Base-by-base conservation (phyloP, 2,113 vertebrate species). In the Herpetotheres cachinnans region DNA sequence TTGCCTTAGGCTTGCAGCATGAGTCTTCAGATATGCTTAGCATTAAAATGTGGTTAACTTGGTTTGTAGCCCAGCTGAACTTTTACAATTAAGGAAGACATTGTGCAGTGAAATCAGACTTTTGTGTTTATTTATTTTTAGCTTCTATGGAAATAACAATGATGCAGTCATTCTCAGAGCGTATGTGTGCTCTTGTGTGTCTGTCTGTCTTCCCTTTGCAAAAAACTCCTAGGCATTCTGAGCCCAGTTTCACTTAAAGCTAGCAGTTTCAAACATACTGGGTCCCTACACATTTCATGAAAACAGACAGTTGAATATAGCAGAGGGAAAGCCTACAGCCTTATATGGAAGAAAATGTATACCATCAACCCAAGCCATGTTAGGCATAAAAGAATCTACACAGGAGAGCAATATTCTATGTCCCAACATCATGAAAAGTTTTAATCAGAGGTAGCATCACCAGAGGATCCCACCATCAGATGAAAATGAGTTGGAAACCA, bases 121-220 rank as follows among this genome's bases (percentile, higher is more conserved):
- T 83, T 42, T 70, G 29, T 92, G 46, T 93, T 93, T 96, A 26
- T 93, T 96, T 93, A 44, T 89, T 86, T 93, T 92, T 86, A 85
- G 49, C 56, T 72, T 54, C 62, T 76, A 52, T 91, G 82, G 69
- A 95, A 96, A 96, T 93, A 13, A 63, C 11, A 81, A 15, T 54
- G 84, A 93, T 61, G 61, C 36, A 46, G 58, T 80, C 89, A 49
- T 38, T 52, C 49, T 94, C 56, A 69, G 62, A 91, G 56, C 19
- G 0, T 83, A 40, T 74, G 29, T 63, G 29, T 76, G 24, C 52
- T 86, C 29, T 66, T 78, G 22, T 61, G 10, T 54, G 80, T 62
- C 76, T 90, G 74, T 80, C 83, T 95, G 88, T 52, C 85, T 27
- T 84, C 59, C n/a, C 44, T 87, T 73, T 87, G 56, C 56, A 93